phyloP scores from a whole-genome alignment of 1,140 invertebrate genomes.

The Mercenaria mercenaria region DNA sequence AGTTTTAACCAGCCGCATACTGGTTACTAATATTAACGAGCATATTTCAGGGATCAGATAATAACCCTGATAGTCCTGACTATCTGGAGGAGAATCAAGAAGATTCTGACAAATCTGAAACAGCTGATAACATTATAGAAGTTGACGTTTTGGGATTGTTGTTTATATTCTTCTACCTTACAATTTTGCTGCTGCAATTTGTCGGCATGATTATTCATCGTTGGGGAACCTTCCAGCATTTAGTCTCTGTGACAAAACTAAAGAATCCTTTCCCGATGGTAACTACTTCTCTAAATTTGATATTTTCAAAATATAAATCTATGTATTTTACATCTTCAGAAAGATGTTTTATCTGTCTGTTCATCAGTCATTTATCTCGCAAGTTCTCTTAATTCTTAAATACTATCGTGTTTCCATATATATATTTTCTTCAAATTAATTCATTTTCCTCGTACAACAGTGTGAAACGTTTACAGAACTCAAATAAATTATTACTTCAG shows the following conservation, averaged over 20 bases:
- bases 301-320: too few species aligned
- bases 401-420: too few species aligned
- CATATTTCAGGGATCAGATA: neutral
- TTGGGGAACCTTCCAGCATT: conserved; percentile 98
- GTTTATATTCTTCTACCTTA: conserved; percentile 85
- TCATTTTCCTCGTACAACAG: too few species aligned
- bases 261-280: conserved; percentile 59
- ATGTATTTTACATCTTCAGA: neutral
- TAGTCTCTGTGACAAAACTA: conserved; percentile 96
- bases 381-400: too few species aligned
- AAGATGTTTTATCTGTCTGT: neutral
- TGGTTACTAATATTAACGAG: too few species aligned
- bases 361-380: neutral
- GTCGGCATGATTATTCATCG: conserved; percentile 87
- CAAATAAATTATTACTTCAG: too few species aligned
- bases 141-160: conserved; percentile 75
- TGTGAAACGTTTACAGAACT: too few species aligned
- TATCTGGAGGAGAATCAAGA: conserved; percentile 6
- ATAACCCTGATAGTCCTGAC: neutral
- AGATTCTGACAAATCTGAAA: neutral
- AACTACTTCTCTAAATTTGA: neutral
- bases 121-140: conserved; percentile 63
- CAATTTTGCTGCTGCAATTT: conserved; percentile 86
- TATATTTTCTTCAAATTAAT: too few species aligned
- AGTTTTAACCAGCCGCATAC: too few species aligned